Evolutionary conservation across 1,140 invertebrate species (phyloP), one percentile per base, ranked within the genome.

Genomic region (Stratiolaelaps scimitus): DNA sequence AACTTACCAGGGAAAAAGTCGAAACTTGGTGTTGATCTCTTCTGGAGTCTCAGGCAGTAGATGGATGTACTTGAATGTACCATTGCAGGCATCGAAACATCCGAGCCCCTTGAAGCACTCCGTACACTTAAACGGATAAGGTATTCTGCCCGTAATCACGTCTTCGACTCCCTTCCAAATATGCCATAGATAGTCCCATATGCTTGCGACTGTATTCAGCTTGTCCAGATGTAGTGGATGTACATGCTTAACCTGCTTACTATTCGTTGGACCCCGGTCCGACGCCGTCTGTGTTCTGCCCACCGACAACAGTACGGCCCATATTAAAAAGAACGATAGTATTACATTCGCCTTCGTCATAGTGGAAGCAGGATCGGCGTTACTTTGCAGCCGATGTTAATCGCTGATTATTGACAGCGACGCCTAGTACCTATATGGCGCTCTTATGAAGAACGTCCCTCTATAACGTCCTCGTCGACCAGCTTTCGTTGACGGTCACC

Each of bases 61-160:
- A 74, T 90, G 88, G 70, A 93, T 74, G 73, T 93, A 92, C 65
- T 86, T 85, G 75, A 92, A 95, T 0, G 89, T 88, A 0, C 88
- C 88, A 0, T 86, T 84, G 69, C 90, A 88, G 70, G 53, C 53
- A 26, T 88, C 85, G 76, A 94, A 95, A 72, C 92, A 96, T 7
- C 92, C 92, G 13, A 95, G 79, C 64, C 89, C 86, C 1, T 83
- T 83, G 73, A 94, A 96, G 73, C 92, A 96, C 0, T 91, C 85
- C 7, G 15, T 60, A 10, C 53, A 60, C 10, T 60, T 60, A 34
- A 60, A 60, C 15, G 53, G 53, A 10, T 60, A 10, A 4, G 53
- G 53, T 2, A 60, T 60, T 26, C 53, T 15, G 15, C 23, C 23
- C 17, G 53, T 26, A 2, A 60, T 60, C 1, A 60, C 53, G 20